Base-by-base conservation (phyloP, 2,113 vertebrate genomes). In the Apteryx mantelli region DNA sequence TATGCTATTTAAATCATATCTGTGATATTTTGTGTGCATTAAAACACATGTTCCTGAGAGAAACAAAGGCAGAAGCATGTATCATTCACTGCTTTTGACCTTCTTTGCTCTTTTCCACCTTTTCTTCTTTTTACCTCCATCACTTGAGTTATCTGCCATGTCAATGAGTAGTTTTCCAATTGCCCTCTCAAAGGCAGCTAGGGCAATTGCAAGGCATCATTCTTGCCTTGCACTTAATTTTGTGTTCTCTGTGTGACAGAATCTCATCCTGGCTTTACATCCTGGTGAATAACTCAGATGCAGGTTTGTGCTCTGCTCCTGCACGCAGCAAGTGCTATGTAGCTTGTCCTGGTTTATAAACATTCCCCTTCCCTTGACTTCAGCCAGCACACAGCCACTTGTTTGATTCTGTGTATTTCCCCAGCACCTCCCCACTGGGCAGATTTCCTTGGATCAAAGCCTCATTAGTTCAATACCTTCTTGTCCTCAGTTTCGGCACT, bases 371-470 rank as follows among this genome's bases (percentile, higher is more conserved):
- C 26, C 81, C 44, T 61, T 81, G 50, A 34, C 75, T 92, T 85
- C 2, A 0, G 10, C 25, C 0, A 0, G 14, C 70, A 52, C 26
- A 64, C 71, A 87, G 56, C 40, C 28, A 42, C n/a, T 82, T 44
- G 1, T 79, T 91, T 95, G 58, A 73, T 91, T 87, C 81, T 56
- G 17, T 65, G 55, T 87, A 22, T 5, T 71, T 61, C 48, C 26
- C 5, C 5, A 22, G 20, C 2, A 2, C 89, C 50, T 92, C 68
- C 93, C 86, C 61, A 85, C 68, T n/a, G 63, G 68, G 79, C 14
- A 89, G 52, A 71, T 94, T 97, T 95, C 91, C 93, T 93, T 61
- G 79, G 68, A 94, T 97, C 66, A 93, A 96, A 97, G 89, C 38
- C 40, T 91, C 42, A 3, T 74, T 64, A 78, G 74, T 82, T 74